Conservation (phyloP, 2,113 vertebrate genomes). For the Ctenodactylus gundi region DNA sequence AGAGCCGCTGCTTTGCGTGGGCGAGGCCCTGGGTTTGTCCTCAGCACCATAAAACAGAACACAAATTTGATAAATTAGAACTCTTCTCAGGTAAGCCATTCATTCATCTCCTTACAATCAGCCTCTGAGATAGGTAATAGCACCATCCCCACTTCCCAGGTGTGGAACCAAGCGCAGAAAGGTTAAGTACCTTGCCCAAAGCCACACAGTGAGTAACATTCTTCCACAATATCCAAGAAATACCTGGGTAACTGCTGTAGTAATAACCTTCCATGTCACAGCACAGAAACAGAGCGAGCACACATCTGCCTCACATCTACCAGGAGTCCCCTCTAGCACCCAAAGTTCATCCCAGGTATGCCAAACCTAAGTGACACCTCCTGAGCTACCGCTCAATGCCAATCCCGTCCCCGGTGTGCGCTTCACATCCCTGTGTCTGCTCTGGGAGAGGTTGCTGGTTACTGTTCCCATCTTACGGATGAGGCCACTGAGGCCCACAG, state of each 20-base stretch:
- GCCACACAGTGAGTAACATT: background rate
- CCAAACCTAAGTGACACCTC: background rate
- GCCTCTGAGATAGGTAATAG: background rate
- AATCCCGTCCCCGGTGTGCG: accelerated
- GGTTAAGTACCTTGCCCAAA: background rate
- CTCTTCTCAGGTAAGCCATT: background rate
- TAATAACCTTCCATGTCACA: background rate
- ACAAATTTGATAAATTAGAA: background rate
- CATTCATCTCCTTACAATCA: background rate
- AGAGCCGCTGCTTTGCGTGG: background rate
- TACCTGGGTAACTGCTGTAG: background rate
- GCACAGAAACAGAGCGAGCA: background rate
- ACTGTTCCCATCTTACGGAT: background rate
- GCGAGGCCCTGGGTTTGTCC: background rate
- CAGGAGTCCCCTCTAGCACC: background rate
- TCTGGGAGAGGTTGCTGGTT: too few relatives aligned
- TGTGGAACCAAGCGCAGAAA: background rate
- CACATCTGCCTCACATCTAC: background rate
- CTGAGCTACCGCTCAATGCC: accelerated
- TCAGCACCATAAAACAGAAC: background rate
- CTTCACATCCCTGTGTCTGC: background rate
- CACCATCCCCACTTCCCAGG: background rate
- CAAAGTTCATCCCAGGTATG: background rate
- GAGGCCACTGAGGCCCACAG: background rate
- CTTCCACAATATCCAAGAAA: background rate